These are phyloP conservation scores for Anguilla pacifica DNA, from an alignment of 2,797 vertebrate genomes.

Conservation along the genomic window DNA sequence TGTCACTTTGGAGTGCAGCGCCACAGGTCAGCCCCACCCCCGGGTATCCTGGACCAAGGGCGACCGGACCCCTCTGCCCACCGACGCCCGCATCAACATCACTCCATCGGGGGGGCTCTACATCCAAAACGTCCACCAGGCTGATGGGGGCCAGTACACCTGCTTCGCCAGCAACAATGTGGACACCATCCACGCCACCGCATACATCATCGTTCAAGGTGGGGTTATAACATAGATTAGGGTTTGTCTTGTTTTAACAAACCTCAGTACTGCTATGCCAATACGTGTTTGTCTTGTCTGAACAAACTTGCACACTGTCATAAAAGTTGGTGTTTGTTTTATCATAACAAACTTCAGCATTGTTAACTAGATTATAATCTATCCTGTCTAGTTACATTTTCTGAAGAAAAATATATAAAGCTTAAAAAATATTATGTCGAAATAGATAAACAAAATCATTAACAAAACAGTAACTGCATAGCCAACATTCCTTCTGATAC, in stretches of 20 bases:
- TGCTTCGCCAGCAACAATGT: slow-evolving; percentile 92
- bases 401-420: not conserved
- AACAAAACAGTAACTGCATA: not conserved
- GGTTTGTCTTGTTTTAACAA: not conserved
- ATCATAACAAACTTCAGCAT: not conserved
- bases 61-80: slow-evolving; percentile 84
- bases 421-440: not conserved
- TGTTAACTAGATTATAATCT: not conserved
- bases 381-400: not conserved
- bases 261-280: not conserved
- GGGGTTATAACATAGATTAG: not conserved
- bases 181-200: slow-evolving; percentile 89
- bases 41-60: slow-evolving; percentile 90
- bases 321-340: not conserved
- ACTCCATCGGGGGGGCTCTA: slow-evolving; percentile 92
- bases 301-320: not conserved
- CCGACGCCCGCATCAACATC: slow-evolving; percentile 85
- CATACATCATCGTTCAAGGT: slow-evolving; percentile 96
- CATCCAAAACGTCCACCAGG: slow-evolving; percentile 87
- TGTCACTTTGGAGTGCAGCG: slow-evolving; percentile 95
- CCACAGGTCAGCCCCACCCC: slow-evolving; percentile 89
- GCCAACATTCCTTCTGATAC: not conserved
- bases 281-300: not conserved
- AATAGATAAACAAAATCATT: not conserved
- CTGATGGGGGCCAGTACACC: slow-evolving; percentile 88